A percentile compares a stretch with the other conserved stretches of the same genome.
Evolutionary conservation across 2,113 vertebrate genomes (phyloP).

Genomic region (Epinephelus cyanopodus): DNA sequence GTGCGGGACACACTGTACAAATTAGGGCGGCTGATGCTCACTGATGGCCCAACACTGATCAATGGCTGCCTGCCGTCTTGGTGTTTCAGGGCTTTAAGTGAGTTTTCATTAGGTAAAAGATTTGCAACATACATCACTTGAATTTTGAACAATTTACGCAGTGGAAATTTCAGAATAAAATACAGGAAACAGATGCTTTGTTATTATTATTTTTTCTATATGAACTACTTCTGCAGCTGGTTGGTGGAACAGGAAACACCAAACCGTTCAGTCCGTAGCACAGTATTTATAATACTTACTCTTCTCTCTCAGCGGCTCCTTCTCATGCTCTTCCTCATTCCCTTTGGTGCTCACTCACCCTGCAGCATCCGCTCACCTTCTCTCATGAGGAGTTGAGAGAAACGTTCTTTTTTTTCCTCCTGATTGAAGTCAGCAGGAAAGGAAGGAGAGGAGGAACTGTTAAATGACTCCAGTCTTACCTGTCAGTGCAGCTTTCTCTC

Average conservation of each 20-base stretch:
- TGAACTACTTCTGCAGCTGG: neutral
- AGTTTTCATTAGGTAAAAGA: neutral
- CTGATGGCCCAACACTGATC: too few species aligned
- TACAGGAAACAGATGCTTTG: too few species aligned
- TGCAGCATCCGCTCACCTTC: conserved; percentile 3
- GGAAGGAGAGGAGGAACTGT: neutral
- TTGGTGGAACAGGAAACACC: neutral
- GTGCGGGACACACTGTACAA: too few species aligned
- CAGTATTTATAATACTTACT: neutral
- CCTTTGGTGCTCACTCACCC: conserved; percentile 6
- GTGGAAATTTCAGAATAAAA: neutral
- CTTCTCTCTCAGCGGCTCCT: neutral
- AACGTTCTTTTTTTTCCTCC: neutral
- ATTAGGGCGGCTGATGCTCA: too few species aligned
- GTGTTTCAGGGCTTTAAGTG: too few species aligned
- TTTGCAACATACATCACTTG: neutral
- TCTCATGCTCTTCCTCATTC: neutral
- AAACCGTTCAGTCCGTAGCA: neutral
- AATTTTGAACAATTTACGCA: neutral
- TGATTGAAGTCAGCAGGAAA: conserved; percentile 19
- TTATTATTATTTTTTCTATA: neutral
- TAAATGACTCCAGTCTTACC: conserved; percentile 19
- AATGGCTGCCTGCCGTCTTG: too few species aligned
- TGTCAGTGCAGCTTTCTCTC: conserved; percentile 14
- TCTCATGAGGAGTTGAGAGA: neutral